phyloP scores from a whole-genome alignment of 2,888 invertebrate species.

The Sepiola atlantica region DNA sequence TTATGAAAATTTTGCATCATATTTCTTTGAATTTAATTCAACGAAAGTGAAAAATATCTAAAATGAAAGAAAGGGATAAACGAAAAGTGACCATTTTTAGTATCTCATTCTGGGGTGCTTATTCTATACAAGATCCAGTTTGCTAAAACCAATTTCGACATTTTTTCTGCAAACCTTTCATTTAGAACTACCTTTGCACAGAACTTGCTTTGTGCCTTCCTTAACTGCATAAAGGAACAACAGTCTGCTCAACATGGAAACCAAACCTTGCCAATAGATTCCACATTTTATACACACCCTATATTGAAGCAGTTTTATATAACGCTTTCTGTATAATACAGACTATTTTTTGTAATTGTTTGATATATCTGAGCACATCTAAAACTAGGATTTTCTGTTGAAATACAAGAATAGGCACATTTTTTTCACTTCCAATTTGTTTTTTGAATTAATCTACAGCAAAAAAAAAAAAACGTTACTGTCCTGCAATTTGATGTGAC shows the following conservation, averaged over 20 bases:
- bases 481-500: background rate
- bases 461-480: background rate
- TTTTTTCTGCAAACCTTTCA: background rate
- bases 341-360: background rate
- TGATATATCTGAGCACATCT: background rate
- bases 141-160: background rate
- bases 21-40: no score
- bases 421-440: background rate
- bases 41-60: no score
- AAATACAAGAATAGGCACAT: background rate
- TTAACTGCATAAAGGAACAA: background rate
- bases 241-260: conserved; percentile 32
- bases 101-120: no score
- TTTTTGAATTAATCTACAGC: background rate
- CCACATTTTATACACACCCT: background rate
- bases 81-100: no score
- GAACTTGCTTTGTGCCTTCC: conserved; percentile 32
- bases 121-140: background rate
- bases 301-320: conserved; percentile 18
- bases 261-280: conserved; percentile 32
- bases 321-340: background rate
- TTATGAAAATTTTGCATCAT: no score
- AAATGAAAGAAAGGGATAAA: no score
- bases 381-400: conserved; percentile 19
- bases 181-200: background rate